These are phyloP conservation scores for Strigamia maritima DNA, from an alignment of 2,888 invertebrate genomes.

Conservation along the genomic window DNA sequence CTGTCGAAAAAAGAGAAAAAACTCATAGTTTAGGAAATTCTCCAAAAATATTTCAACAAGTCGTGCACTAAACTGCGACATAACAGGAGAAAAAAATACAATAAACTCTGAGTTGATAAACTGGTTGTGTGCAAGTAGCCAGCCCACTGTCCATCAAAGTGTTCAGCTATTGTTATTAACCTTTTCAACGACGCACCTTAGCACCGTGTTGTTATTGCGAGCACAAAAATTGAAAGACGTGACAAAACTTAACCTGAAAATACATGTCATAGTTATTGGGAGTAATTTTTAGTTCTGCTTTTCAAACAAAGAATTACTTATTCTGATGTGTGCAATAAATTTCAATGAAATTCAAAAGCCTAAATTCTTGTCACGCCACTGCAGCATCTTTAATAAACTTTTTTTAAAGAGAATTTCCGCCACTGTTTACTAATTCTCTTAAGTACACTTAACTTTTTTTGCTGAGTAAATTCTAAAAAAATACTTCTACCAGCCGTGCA, in stretches of 20 bases:
- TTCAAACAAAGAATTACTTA: neutral
- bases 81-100: neutral
- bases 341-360: neutral
- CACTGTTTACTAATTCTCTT: neutral
- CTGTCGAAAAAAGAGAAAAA: neutral
- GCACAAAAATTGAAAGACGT: neutral
- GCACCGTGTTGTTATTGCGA: neutral
- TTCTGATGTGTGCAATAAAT: neutral
- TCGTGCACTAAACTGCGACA: neutral
- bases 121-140: neutral
- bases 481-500: neutral
- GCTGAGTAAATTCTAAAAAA: neutral
- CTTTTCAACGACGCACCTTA: neutral
- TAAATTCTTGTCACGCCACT: neutral
- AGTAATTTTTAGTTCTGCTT: slow-evolving; percentile 11
- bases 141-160: slow-evolving; percentile 12
- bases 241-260: neutral
- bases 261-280: neutral
- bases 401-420: neutral
- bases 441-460: neutral
- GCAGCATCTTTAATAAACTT: neutral
- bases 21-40: neutral
- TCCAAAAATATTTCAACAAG: neutral
- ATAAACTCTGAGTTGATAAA: neutral
- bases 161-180: neutral